Evolutionary conservation across 2,797 vertebrate species (phyloP).

Genomic region (Gastrophryne carolinensis): DNA sequence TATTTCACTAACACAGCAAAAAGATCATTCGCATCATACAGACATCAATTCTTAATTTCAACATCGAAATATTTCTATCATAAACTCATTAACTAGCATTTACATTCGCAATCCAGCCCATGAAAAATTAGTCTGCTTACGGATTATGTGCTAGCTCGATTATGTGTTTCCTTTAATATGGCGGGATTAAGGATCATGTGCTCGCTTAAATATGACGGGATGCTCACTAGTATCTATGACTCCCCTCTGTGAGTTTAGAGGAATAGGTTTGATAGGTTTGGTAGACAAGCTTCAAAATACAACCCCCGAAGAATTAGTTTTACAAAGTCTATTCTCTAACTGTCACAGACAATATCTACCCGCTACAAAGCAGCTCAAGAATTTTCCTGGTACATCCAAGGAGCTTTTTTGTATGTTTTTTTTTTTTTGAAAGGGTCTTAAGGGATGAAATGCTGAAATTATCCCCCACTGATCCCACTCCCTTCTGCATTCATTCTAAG

Average conservation of each 20-base stretch:
- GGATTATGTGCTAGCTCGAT: too few species aligned
- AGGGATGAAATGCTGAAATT: constrained; percentile 41
- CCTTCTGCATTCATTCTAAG: constrained; percentile 30
- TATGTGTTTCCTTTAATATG: too few species aligned
- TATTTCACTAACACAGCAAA: too few species aligned
- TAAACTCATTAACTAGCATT: too few species aligned
- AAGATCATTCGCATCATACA: too few species aligned
- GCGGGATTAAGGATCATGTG: constrained; percentile 2
- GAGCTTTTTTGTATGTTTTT: constrained; percentile 39
- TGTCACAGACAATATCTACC: constrained; percentile 36
- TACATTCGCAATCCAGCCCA: too few species aligned
- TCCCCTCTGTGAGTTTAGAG: constrained; percentile 38
- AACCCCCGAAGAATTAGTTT: constrained; percentile 45
- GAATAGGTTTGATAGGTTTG: constrained; percentile 47
- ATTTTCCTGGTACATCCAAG: constrained; percentile 44
- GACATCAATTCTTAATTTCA: too few species aligned
- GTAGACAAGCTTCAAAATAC: constrained; percentile 46
- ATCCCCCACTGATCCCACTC: constrained; percentile 22
- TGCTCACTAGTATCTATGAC: constrained; percentile 15
- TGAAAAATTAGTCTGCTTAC: too few species aligned
- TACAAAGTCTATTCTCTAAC: constrained; percentile 46
- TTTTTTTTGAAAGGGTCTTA: constrained; percentile 24
- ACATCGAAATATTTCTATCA: too few species aligned
- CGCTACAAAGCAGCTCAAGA: constrained; percentile 45
- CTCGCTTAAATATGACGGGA: not conserved